A percentile compares a stretch with the other conserved stretches of the same genome.
Conservation (phyloP, 2,113 vertebrate genomes). For the Galemys pyrenaicus region DNA sequence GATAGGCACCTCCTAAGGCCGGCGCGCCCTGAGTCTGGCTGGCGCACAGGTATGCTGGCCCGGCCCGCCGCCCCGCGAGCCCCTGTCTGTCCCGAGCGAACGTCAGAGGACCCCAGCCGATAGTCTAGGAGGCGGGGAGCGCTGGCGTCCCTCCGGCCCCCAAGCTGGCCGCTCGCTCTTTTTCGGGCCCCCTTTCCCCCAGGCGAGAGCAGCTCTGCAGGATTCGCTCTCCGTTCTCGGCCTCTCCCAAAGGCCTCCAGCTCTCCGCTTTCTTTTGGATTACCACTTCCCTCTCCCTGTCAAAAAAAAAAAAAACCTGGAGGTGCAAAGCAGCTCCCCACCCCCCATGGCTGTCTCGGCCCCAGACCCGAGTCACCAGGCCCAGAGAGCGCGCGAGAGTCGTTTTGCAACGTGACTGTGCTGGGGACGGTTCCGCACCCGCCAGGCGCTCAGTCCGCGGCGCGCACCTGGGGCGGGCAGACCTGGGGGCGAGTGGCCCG, state of each 20-base stretch:
- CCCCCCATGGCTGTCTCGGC: background rate
- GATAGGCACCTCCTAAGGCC: background rate
- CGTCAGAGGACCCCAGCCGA: background rate
- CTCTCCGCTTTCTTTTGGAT: background rate
- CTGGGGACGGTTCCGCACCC: background rate
- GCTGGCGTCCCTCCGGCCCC: background rate
- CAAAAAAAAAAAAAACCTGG: fast-evolving
- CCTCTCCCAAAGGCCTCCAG: slow-evolving; percentile 48
- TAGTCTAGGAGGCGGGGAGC: slow-evolving; percentile 75
- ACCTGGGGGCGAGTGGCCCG: background rate
- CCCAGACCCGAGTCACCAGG: background rate
- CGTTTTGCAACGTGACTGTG: background rate
- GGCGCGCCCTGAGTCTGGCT: background rate
- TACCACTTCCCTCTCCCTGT: no score
- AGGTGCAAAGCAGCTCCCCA: background rate
- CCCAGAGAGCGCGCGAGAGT: background rate
- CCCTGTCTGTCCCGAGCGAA: slow-evolving; percentile 45
- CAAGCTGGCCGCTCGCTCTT: background rate
- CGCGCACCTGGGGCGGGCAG: background rate
- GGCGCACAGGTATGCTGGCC: background rate
- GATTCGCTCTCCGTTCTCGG: background rate
- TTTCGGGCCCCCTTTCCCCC: background rate
- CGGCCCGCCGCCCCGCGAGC: background rate
- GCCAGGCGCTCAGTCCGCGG: background rate
- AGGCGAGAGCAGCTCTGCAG: background rate